These are phyloP conservation scores for Epinotia nisella DNA, from an alignment of 2,888 invertebrate species.

Conservation along the genomic window DNA sequence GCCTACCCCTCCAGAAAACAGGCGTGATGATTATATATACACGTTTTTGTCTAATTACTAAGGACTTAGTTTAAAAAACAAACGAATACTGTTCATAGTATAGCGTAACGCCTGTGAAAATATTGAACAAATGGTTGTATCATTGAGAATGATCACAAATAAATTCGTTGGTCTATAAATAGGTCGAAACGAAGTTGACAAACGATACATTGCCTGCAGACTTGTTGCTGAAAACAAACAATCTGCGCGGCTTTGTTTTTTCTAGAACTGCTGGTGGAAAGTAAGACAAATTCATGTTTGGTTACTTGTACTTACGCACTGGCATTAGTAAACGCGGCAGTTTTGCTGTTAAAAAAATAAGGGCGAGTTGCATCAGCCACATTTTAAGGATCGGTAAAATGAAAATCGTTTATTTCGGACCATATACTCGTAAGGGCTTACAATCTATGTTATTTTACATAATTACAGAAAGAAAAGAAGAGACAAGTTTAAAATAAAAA, in stretches of 20 bases:
- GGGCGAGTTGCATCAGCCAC: too few species aligned
- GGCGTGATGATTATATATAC: too few species aligned
- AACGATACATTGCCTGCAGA: slow-evolving; percentile 34
- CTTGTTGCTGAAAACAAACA: slow-evolving; percentile 40
- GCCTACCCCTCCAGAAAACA: too few species aligned
- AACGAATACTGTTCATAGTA: not conserved
- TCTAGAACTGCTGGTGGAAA: slow-evolving; percentile 45
- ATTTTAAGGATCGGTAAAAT: too few species aligned
- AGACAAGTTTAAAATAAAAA: too few species aligned
- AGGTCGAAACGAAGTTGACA: slow-evolving; percentile 23
- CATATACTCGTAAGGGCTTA: too few species aligned
- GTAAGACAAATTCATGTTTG: slow-evolving; percentile 54
- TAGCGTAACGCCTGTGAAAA: not conserved
- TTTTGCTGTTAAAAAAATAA: not conserved
- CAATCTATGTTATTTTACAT: too few species aligned
- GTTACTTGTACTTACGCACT: slow-evolving; percentile 50
- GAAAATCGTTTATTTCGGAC: too few species aligned
- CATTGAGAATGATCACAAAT: not conserved
- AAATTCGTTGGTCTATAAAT: not conserved
- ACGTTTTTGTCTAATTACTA: too few species aligned
- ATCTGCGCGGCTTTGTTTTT: slow-evolving; percentile 29
- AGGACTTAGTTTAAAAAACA: not conserved
- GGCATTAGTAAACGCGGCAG: slow-evolving; percentile 35
- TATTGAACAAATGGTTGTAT: not conserved
- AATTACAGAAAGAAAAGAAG: too few species aligned